phyloP scores from a whole-genome alignment of 2,888 invertebrate species.

The Gasteruption jaculator region DNA sequence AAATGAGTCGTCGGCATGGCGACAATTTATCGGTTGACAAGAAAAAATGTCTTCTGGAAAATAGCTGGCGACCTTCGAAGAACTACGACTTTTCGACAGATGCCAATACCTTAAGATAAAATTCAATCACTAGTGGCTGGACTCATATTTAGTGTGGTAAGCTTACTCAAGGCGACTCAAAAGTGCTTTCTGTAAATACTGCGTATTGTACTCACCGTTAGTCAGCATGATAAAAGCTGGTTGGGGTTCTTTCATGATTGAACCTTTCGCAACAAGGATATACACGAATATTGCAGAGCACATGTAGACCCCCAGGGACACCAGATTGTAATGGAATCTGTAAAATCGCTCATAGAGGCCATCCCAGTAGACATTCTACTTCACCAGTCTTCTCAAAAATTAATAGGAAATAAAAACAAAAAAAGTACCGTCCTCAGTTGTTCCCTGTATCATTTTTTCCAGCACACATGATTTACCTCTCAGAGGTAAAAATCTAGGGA shows the following conservation, averaged over 20 bases:
- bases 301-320: slow-evolving; percentile 29
- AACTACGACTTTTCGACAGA: too few species aligned
- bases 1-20: too few species aligned
- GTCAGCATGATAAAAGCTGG: slow-evolving; percentile 25
- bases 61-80: too few species aligned
- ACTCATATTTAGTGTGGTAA: too few species aligned
- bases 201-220: slow-evolving; percentile 29
- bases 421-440: slow-evolving; percentile 19
- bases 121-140: too few species aligned
- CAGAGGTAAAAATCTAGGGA: slow-evolving; percentile 26
- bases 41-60: too few species aligned
- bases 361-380: slow-evolving; percentile 23
- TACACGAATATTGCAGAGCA: slow-evolving; percentile 28
- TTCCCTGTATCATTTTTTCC: slow-evolving; percentile 28
- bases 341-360: slow-evolving; percentile 29
- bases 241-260: slow-evolving; percentile 30
- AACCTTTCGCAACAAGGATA: slow-evolving; percentile 29
- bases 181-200: slow-evolving; percentile 30
- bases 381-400: slow-evolving; percentile 13
- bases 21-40: too few species aligned
- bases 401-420: slow-evolving; percentile 16
- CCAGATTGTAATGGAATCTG: slow-evolving; percentile 27
- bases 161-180: slow-evolving; percentile 25
- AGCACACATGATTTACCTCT: slow-evolving; percentile 29
- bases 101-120: too few species aligned